Conservation (phyloP, 2,888 invertebrate species). For the Timema cristinae region DNA sequence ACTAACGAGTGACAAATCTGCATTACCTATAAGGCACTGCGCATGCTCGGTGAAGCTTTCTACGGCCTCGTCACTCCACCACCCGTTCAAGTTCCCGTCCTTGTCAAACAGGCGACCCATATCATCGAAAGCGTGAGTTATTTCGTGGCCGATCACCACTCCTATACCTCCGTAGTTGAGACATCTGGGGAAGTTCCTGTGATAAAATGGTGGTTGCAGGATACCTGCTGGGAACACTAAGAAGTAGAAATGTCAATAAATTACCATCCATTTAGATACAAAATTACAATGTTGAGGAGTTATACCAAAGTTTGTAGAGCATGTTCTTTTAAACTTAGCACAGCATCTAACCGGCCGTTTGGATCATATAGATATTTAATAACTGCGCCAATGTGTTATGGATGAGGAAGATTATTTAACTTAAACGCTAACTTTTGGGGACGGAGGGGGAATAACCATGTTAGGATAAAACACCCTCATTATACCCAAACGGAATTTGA, state of each 20-base stretch:
- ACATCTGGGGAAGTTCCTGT: conserved; percentile 73
- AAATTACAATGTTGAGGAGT: background rate
- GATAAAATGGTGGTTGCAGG: conserved; percentile 91
- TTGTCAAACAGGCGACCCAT: conserved; percentile 90
- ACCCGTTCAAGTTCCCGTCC: conserved; percentile 82
- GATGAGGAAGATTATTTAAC: no score
- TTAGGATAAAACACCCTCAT: no score
- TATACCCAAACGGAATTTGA: no score
- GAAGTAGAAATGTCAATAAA: conserved; percentile 24
- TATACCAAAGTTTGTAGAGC: conserved; percentile 8
- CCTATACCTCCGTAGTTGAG: conserved; percentile 88
- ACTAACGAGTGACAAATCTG: no score
- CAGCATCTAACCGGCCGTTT: no score
- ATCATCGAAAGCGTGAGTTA: conserved; percentile 88
- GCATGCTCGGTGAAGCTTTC: conserved; percentile 70
- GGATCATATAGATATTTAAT: no score
- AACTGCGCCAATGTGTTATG: no score
- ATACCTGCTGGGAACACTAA: conserved; percentile 90
- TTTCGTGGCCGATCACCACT: conserved; percentile 89
- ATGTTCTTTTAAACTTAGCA: background rate
- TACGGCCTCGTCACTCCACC: conserved; percentile 77
- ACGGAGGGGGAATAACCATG: no score
- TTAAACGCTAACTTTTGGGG: no score
- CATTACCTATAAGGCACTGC: conserved; percentile 64
- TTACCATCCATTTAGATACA: no score